A percentile compares a stretch with the other conserved stretches of the same genome.
These are phyloP conservation scores for Ricordea florida DNA, from an alignment of 92 coral and sea anemone species.

Conservation along the genomic window DNA sequence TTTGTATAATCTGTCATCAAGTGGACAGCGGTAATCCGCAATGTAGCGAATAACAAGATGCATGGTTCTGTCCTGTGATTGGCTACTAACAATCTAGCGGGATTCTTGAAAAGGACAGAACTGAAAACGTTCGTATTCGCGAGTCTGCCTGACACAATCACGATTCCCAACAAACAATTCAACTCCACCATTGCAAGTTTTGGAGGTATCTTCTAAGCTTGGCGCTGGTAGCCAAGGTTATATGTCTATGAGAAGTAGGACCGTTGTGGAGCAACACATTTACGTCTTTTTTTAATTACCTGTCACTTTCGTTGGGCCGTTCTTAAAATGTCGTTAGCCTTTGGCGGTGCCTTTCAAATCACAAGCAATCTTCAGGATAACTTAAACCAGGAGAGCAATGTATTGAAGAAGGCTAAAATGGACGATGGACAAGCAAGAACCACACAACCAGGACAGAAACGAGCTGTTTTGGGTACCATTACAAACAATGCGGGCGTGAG, in stretches of 20 bases:
- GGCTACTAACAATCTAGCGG: conserved; percentile 82
- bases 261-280: background rate
- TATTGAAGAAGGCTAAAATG: conserved; percentile 79
- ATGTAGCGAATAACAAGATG: conserved; percentile 30
- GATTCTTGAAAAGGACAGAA: conserved; percentile 86
- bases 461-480: conserved; percentile 95
- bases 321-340: conserved; percentile 83
- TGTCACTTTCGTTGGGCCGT: too few species aligned
- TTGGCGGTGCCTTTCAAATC: conserved; percentile 79
- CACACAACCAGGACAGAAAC: conserved; percentile 75
- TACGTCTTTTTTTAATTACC: too few species aligned
- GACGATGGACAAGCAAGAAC: conserved; percentile 78
- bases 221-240: conserved; percentile 13
- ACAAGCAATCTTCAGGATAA: conserved; percentile 73
- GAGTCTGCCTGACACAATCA: conserved; percentile 44
- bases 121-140: conserved; percentile 88
- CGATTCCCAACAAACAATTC: background rate
- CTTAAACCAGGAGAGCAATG: conserved; percentile 67
- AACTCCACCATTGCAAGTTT: background rate
- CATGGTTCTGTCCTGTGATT: conserved; percentile 68
- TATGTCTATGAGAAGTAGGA: too few species aligned
- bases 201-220: background rate
- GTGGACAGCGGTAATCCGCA: conserved; percentile 54
- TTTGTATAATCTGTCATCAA: too few species aligned
- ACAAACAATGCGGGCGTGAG: conserved; percentile 87